These are phyloP conservation scores for Selene dorsalis DNA, from an alignment of 2,797 vertebrate genomes.

Conservation along the genomic window DNA sequence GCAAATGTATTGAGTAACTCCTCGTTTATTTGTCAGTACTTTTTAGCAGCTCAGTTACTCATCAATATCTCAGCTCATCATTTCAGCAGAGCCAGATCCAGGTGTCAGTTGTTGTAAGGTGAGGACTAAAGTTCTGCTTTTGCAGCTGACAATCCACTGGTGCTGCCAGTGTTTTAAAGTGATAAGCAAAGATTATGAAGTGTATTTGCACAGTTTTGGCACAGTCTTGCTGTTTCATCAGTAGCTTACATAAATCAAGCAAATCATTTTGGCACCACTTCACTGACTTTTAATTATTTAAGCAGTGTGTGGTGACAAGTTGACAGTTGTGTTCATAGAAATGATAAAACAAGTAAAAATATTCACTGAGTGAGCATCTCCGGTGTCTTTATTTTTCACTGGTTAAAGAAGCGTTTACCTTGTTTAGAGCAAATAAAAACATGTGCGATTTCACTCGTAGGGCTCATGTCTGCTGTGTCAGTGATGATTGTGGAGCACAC, in stretches of 20 bases:
- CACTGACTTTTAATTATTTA: constrained; percentile 3
- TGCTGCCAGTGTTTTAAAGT: constrained; percentile 7
- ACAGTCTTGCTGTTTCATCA: constrained; percentile 21
- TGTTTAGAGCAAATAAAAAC: background rate
- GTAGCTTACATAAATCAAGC: constrained; percentile 10
- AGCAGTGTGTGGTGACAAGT: background rate
- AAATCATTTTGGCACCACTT: constrained; percentile 19
- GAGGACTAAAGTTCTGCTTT: background rate
- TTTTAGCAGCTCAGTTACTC: background rate
- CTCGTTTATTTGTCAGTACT: constrained; percentile 9
- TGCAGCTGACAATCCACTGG: constrained; percentile 3
- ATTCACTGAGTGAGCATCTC: background rate
- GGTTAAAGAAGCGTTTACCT: too few species aligned
- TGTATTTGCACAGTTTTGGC: constrained; percentile 20
- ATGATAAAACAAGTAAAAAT: background rate
- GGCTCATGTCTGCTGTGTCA: constrained; percentile 85
- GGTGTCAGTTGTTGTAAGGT: constrained; percentile 15
- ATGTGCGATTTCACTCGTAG: constrained; percentile 56
- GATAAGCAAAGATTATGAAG: constrained; percentile 20
- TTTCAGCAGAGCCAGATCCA: constrained; percentile 1
- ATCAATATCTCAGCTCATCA: background rate
- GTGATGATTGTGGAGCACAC: constrained; percentile 91
- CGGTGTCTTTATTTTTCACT: background rate
- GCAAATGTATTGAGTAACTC: constrained; percentile 17
- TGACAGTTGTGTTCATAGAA: background rate